These are phyloP conservation scores for Gouania willdenowi DNA, from an alignment of 2,797 vertebrate species.

Conservation along the genomic window DNA sequence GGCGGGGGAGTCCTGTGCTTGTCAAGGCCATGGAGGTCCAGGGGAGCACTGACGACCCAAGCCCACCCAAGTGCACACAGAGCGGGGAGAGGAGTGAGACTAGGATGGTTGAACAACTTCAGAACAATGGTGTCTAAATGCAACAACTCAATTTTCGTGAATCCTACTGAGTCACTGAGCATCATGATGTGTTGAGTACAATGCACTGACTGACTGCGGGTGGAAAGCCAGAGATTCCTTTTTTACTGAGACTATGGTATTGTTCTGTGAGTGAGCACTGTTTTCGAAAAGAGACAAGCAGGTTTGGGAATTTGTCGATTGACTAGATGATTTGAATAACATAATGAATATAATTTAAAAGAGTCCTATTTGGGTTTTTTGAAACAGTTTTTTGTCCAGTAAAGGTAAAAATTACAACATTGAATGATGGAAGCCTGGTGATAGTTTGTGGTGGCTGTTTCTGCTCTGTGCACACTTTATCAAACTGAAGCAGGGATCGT, in stretches of 20 bases:
- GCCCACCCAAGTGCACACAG: slow-evolving; percentile 46
- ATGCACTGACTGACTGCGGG: slow-evolving; percentile 42
- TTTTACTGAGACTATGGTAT: slow-evolving; percentile 35
- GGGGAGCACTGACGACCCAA: slow-evolving; percentile 73
- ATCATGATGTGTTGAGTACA: slow-evolving; percentile 45
- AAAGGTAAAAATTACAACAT: no score
- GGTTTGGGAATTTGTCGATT: no score
- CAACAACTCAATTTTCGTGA: slow-evolving; percentile 32
- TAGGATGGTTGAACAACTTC: slow-evolving; percentile 10
- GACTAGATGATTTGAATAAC: no score
- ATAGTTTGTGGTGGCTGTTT: no score
- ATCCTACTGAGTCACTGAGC: slow-evolving; percentile 29
- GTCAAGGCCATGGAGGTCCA: slow-evolving; percentile 81
- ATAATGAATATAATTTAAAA: slow-evolving; percentile 3
- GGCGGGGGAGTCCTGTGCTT: slow-evolving; percentile 72
- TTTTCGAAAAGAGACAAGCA: no score
- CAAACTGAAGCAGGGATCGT: no score
- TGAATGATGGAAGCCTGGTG: no score
- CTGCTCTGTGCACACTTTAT: no score
- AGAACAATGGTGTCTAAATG: slow-evolving; percentile 4
- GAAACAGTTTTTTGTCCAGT: no score
- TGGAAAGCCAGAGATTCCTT: slow-evolving; percentile 38
- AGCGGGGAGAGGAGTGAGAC: slow-evolving; percentile 33
- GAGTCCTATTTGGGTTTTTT: no score
- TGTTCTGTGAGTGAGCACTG: slow-evolving; percentile 35